phyloP scores from a whole-genome alignment of 2,797 vertebrate species.

The Cheracebus regulus region DNA sequence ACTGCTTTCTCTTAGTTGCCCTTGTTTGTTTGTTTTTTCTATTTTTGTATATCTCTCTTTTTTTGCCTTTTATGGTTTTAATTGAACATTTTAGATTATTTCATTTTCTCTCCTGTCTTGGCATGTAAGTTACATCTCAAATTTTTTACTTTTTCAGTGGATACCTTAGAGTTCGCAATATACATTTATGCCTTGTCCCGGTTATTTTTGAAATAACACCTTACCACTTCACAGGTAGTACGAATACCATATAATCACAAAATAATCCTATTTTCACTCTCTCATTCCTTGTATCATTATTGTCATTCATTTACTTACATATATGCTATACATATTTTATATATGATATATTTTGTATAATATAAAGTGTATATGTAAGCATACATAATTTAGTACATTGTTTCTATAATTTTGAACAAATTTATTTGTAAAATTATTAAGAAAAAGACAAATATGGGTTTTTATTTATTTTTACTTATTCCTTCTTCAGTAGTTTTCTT shows the following conservation, averaged over 20 bases:
- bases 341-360: not conserved
- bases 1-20: not conserved
- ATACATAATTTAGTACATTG: not conserved
- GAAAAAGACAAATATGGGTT: not conserved
- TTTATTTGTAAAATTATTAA: not conserved
- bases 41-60: not conserved
- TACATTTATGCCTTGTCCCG: too few species aligned
- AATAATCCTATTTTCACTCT: not conserved
- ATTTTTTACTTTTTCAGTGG: not conserved
- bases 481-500: not conserved
- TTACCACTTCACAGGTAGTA: not conserved
- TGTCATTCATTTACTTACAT: not conserved
- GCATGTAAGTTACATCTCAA: not conserved
- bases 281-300: not conserved
- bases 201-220: not conserved
- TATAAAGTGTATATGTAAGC: not conserved
- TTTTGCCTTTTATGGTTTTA: not conserved
- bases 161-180: not conserved
- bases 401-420: not conserved
- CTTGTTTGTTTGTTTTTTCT: too few species aligned
- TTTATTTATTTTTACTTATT: not conserved
- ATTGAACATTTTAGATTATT: not conserved
- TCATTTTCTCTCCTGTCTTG: not conserved
- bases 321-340: too few species aligned
- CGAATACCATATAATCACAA: not conserved